Evolutionary conservation across 2,113 vertebrate species (phyloP).

Genomic region (Eidolon helvum): DNA sequence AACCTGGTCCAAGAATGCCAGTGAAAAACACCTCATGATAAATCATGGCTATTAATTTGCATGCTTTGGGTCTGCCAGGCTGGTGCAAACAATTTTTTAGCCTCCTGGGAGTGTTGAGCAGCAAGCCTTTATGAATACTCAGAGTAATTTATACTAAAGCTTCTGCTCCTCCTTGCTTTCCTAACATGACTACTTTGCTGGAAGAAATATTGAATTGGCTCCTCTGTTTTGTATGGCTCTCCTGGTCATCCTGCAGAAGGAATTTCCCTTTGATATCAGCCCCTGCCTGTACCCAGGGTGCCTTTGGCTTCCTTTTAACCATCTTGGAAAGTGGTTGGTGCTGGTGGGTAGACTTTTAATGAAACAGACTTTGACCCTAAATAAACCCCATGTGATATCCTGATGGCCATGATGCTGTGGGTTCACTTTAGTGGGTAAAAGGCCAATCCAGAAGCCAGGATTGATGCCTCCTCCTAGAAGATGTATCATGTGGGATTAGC

Average conservation of each 20-base stretch:
- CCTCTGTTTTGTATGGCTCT: constrained; percentile 66
- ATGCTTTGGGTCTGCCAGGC: constrained; percentile 55
- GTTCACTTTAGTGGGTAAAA: not conserved
- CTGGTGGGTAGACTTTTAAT: not conserved
- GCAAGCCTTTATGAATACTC: constrained; percentile 56
- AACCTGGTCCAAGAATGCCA: constrained; percentile 47
- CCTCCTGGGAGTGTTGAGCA: constrained; percentile 66
- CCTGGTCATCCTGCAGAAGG: not conserved
- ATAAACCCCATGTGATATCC: not conserved
- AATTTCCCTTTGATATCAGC: not conserved
- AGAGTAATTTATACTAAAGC: constrained; percentile 69
- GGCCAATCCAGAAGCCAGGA: not conserved
- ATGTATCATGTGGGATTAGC: not conserved
- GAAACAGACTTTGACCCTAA: not conserved
- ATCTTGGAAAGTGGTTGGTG: not conserved
- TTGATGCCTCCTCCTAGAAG: not conserved
- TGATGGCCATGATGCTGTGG: not conserved
- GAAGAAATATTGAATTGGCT: constrained; percentile 55
- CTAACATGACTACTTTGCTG: constrained; percentile 56
- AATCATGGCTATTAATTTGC: constrained; percentile 73
- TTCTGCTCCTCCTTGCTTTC: constrained; percentile 67
- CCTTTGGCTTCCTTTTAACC: not conserved
- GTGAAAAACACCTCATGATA: constrained; percentile 57
- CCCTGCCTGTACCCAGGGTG: not conserved
- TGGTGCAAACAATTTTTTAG: constrained; percentile 73